Evolutionary conservation across 2,888 invertebrate species (phyloP).

Genomic region (Altica lythri): DNA sequence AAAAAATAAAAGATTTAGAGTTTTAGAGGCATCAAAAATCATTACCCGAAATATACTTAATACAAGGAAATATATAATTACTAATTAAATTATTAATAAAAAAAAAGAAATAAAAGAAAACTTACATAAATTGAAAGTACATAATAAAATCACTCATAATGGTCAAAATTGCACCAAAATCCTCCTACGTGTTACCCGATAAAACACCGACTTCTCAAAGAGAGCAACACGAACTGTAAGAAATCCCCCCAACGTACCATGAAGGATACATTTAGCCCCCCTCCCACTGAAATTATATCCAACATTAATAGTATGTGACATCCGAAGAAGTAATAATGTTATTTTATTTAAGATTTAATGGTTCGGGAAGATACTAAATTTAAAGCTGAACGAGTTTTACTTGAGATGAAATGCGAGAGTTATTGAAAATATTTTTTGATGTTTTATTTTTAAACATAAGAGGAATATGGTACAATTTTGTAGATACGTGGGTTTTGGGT

Average conservation of each 20-base stretch:
- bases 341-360: background rate
- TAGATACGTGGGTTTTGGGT: constrained; percentile 10
- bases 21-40: too few relatives aligned
- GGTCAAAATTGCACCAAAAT: too few relatives aligned
- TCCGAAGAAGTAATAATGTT: background rate
- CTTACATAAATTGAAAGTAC: too few relatives aligned
- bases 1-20: too few relatives aligned
- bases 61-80: too few relatives aligned
- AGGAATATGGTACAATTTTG: background rate
- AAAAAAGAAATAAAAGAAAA: too few relatives aligned
- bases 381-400: background rate
- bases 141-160: too few relatives aligned
- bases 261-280: background rate
- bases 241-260: background rate
- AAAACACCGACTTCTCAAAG: too few relatives aligned
- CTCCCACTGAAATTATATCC: background rate
- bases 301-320: background rate
- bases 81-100: too few relatives aligned
- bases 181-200: too few relatives aligned
- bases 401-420: constrained; percentile 10
- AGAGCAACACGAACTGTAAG: too few relatives aligned
- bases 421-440: constrained; percentile 10
- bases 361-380: constrained; percentile 4
- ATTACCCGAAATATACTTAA: too few relatives aligned
- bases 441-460: constrained; percentile 10